Evolutionary conservation across 1,140 invertebrate species (phyloP).

Genomic region (Hycleus cichorii): DNA sequence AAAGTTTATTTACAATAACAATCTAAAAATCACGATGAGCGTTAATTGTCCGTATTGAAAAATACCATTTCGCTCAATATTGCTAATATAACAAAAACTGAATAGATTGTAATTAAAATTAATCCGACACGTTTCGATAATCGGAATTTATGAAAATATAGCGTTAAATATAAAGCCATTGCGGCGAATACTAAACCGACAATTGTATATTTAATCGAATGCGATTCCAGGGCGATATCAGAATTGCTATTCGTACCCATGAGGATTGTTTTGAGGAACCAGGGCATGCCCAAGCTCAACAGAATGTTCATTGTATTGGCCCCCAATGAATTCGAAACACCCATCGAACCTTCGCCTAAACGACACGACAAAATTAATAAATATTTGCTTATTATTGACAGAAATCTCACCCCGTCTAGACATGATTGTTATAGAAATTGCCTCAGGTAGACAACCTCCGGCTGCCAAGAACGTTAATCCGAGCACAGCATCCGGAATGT

Average conservation of each 20-base stretch:
- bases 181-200: constrained; percentile 54
- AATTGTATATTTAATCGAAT: constrained; percentile 57
- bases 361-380: not conserved
- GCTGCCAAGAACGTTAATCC: constrained; percentile 81
- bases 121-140: constrained; percentile 52
- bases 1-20: too few species aligned
- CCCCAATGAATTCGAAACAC: constrained; percentile 75
- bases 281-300: constrained; percentile 77
- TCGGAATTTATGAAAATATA: constrained; percentile 50
- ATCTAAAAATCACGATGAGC: too few species aligned
- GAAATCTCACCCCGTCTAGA: constrained; percentile 59
- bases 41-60: not conserved
- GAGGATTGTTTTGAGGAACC: constrained; percentile 67
- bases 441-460: constrained; percentile 84
- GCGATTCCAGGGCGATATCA: constrained; percentile 48
- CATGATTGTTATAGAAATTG: constrained; percentile 75
- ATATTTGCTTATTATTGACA: not conserved
- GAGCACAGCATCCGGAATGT: constrained; percentile 80
- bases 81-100: constrained; percentile 54
- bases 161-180: constrained; percentile 47
- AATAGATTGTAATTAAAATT: constrained; percentile 52
- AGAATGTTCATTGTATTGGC: constrained; percentile 80
- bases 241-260: constrained; percentile 41
- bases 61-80: constrained; percentile 42
- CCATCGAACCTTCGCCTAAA: constrained; percentile 75